Evolutionary conservation across 2,888 invertebrate genomes (phyloP).

Genomic region (Hypselothyrea guttata): DNA sequence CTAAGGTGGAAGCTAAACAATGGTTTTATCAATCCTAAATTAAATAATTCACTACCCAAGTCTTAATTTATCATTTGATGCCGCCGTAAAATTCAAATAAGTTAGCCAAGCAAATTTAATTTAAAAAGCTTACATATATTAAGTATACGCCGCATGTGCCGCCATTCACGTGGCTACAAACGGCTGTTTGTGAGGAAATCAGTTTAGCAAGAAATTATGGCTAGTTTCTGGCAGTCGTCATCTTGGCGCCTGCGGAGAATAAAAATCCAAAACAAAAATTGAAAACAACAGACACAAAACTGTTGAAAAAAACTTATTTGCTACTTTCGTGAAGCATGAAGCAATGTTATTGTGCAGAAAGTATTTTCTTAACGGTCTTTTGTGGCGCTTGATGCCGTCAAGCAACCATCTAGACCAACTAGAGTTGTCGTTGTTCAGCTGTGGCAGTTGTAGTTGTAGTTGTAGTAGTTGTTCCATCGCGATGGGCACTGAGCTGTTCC

Average conservation of each 20-base stretch:
- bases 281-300: slow-evolving; percentile 7
- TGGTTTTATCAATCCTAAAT: not conserved
- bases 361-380: slow-evolving; percentile 41
- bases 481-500: slow-evolving; percentile 52
- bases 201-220: slow-evolving; percentile 23
- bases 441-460: slow-evolving; percentile 11
- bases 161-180: slow-evolving; percentile 46
- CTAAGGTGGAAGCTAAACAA: not conserved
- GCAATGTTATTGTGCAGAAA: slow-evolving; percentile 42
- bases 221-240: slow-evolving; percentile 7
- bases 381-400: slow-evolving; percentile 45
- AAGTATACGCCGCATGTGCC: slow-evolving; percentile 54
- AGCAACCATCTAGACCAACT: slow-evolving; percentile 14
- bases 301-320: slow-evolving; percentile 34
- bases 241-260: slow-evolving; percentile 30
- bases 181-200: slow-evolving; percentile 32
- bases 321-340: slow-evolving; percentile 32
- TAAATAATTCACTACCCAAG: no score
- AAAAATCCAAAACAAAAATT: slow-evolving; percentile 17
- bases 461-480: slow-evolving; percentile 20
- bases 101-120: slow-evolving; percentile 7
- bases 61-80: slow-evolving; percentile 2
- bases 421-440: slow-evolving; percentile 4
- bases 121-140: slow-evolving; percentile 33
- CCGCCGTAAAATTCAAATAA: not conserved